Percentiles rank a stretch among this genome's conserved stretches.
Conservation (phyloP, 2,888 invertebrate genomes). For the Hirtodrosophila duncani region DNA sequence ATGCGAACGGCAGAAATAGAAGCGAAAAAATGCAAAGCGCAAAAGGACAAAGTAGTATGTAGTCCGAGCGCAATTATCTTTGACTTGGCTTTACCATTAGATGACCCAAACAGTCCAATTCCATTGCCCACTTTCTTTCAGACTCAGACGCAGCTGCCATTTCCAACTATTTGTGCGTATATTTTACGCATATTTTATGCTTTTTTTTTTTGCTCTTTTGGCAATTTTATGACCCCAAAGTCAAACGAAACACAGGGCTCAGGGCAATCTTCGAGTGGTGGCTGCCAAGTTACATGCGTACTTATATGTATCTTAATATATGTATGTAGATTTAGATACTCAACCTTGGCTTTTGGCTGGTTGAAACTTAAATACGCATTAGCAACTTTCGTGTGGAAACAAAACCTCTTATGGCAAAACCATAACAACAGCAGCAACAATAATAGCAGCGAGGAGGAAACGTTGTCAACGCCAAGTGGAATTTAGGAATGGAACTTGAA, state of each 20-base stretch:
- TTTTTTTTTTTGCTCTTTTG: slow-evolving; percentile 14
- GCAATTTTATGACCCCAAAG: slow-evolving; percentile 32
- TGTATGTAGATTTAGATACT: background rate
- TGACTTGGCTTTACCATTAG: slow-evolving; percentile 68
- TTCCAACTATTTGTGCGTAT: slow-evolving; percentile 52
- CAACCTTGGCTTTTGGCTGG: slow-evolving; percentile 2
- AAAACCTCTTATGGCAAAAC: slow-evolving; percentile 18
- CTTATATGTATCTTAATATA: slow-evolving; percentile 6
- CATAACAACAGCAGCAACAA: slow-evolving; percentile 5
- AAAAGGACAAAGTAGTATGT: slow-evolving; percentile 50
- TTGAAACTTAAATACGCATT: slow-evolving; percentile 35
- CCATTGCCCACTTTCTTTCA: background rate
- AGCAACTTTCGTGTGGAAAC: slow-evolving; percentile 23
- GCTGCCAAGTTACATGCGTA: slow-evolving; percentile 18
- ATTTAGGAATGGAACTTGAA: slow-evolving; percentile 60
- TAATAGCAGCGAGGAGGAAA: slow-evolving; percentile 16
- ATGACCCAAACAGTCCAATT: slow-evolving; percentile 39
- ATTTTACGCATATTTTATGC: slow-evolving; percentile 66
- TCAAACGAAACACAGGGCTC: slow-evolving; percentile 21
- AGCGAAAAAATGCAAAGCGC: slow-evolving; percentile 45
- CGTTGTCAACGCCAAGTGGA: slow-evolving; percentile 56
- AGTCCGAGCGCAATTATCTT: slow-evolving; percentile 58
- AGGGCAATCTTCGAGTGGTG: slow-evolving; percentile 21
- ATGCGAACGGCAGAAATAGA: slow-evolving; percentile 18
- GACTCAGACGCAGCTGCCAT: background rate